Evolutionary conservation across 1,140 invertebrate species (phyloP).

Genomic region (Potamilus streckersoni): DNA sequence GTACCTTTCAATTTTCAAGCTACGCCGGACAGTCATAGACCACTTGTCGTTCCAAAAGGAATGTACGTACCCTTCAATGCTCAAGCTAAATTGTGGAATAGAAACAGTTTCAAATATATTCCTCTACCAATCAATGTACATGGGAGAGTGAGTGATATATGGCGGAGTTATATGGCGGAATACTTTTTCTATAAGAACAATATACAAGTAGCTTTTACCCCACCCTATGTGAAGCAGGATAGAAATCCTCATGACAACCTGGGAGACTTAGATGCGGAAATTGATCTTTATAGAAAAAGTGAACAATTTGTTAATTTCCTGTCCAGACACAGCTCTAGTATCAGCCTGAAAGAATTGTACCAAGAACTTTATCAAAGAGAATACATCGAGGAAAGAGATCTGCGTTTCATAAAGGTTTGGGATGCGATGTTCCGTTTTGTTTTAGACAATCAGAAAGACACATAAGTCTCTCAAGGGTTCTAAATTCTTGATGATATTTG

Average conservation of each 20-base stretch:
- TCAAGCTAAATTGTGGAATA: conserved; percentile 21
- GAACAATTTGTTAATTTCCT: not conserved
- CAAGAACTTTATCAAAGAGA: too few relatives aligned
- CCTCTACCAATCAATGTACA: conserved; percentile 20
- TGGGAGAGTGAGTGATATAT: conserved; percentile 30
- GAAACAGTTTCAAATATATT: conserved; percentile 8
- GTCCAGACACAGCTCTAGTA: too few relatives aligned
- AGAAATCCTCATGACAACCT: conserved; percentile 17
- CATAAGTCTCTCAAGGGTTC: too few relatives aligned
- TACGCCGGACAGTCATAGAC: not conserved
- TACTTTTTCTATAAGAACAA: conserved; percentile 5
- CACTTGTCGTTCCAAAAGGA: conserved; percentile 15
- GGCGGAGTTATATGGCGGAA: conserved; percentile 30
- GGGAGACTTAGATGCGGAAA: conserved; percentile 17
- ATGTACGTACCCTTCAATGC: conserved; percentile 29
- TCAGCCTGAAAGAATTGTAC: too few relatives aligned
- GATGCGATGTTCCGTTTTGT: too few relatives aligned
- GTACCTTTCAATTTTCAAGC: conserved; percentile 14
- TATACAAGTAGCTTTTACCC: conserved; percentile 17
- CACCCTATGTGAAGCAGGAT: conserved; percentile 21
- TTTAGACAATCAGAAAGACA: too few relatives aligned
- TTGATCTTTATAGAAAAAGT: not conserved
- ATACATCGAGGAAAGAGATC: too few relatives aligned
- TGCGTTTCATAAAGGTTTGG: too few relatives aligned
- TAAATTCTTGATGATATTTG: too few relatives aligned